Percentiles rank a stretch among this genome's conserved stretches.
phyloP scores from a whole-genome alignment of 1,140 invertebrate genomes.

The Euura lappo region DNA sequence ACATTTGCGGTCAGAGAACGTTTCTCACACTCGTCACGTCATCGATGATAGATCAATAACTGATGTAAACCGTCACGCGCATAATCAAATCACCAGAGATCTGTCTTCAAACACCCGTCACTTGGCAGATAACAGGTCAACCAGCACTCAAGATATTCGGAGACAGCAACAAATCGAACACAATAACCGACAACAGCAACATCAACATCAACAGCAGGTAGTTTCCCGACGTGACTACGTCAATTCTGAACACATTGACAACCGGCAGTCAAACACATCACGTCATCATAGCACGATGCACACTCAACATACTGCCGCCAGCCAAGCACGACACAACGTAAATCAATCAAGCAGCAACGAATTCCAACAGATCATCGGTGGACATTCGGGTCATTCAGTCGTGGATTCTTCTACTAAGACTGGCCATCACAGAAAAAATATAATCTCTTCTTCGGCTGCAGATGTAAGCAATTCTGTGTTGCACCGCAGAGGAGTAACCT shows the following conservation, averaged over 20 bases:
- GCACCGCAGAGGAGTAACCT: conserved; percentile 71
- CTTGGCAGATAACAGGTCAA: conserved; percentile 16
- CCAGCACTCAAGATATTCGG: not conserved
- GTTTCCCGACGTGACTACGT: conserved; percentile 45
- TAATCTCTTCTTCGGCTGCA: conserved; percentile 72
- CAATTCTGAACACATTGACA: conserved; percentile 43
- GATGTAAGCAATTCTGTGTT: conserved; percentile 78
- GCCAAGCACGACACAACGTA: conserved; percentile 33
- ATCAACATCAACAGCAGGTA: conserved; percentile 28
- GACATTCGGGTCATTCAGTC: conserved; percentile 23
- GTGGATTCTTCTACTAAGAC: conserved; percentile 34
- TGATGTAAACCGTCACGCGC: conserved; percentile 22
- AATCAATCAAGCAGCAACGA: conserved; percentile 38
- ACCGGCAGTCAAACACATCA: conserved; percentile 25
- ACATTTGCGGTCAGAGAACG: conserved; percentile 33
- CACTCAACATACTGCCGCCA: conserved; percentile 36
- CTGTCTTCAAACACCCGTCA: conserved; percentile 20
- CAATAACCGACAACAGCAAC: conserved; percentile 15
- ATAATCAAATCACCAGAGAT: conserved; percentile 26
- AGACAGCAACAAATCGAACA: conserved; percentile 12
- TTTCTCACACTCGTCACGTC: conserved; percentile 23
- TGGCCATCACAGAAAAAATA: conserved; percentile 73
- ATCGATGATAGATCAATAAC: conserved; percentile 28
- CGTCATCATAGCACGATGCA: conserved; percentile 27
- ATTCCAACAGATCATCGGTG: conserved; percentile 34